These are phyloP conservation scores for Teleiodes luculella DNA, from an alignment of 2,888 invertebrate genomes.

Conservation along the genomic window DNA sequence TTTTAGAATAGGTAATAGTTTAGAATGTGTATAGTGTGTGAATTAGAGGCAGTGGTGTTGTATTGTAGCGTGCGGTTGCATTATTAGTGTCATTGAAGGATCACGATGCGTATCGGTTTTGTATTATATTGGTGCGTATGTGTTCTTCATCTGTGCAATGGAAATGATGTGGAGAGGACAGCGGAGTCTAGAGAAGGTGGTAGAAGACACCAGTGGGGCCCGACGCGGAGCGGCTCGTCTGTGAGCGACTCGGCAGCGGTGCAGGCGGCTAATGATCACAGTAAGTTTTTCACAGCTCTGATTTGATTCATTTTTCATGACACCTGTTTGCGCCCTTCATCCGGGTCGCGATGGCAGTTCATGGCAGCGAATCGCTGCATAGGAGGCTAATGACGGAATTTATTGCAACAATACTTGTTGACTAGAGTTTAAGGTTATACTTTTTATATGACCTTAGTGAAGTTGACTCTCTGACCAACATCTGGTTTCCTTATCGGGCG, in stretches of 20 bases:
- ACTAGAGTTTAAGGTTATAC: constrained; percentile 21
- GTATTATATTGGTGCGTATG: constrained; percentile 75
- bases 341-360: constrained; percentile 24
- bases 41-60: constrained; percentile 49
- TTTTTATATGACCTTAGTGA: constrained; percentile 23
- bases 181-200: constrained; percentile 62
- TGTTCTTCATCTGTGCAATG: constrained; percentile 70
- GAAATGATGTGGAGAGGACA: constrained; percentile 69
- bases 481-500: constrained; percentile 29
- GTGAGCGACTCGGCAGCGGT: constrained; percentile 50
- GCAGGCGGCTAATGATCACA: constrained; percentile 61
- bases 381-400: constrained; percentile 25
- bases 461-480: constrained; percentile 23
- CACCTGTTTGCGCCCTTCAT: constrained; percentile 64
- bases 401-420: neutral
- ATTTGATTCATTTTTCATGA: constrained; percentile 42
- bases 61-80: constrained; percentile 52
- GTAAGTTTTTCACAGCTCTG: constrained; percentile 55
- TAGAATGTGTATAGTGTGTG: constrained; percentile 69
- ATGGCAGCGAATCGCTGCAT: neutral
- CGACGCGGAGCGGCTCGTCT: constrained; percentile 59
- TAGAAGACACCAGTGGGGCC: constrained; percentile 66
- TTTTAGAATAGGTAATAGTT: constrained; percentile 44
- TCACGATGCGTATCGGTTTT: constrained; percentile 76
- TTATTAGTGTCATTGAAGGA: constrained; percentile 68